Evolutionary conservation across 2,888 invertebrate species (phyloP), one percentile per base, ranked within the genome.

Genomic region (Oeneis ivallda): DNA sequence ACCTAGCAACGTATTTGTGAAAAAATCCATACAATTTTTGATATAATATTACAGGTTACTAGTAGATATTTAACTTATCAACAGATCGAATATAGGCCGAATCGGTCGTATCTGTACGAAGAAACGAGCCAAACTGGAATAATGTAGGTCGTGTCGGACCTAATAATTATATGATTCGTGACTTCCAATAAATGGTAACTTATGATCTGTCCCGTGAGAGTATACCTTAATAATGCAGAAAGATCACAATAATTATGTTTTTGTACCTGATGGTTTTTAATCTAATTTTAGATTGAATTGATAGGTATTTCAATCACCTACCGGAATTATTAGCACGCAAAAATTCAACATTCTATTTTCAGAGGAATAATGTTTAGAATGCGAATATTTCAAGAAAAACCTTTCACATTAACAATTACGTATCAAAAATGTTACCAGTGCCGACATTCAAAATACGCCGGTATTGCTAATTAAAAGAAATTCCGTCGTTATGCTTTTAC

Each of bases 381-480:
- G 34, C 56, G 47, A 34, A 58, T 60, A 54, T 60, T 67, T 67
- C 62, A 66, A 71, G 61, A 71, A 71, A 70, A 64, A 71, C 65
- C 66, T 69, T 67, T 59, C 47, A 17, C 64, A 67, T 72, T 75
- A 70, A 15, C 70, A 73, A 70, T 72, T 68, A 76, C 74, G 75
- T 69, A 79, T 79, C 69, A 74, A 78, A 76, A 83, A 85, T 81
- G 78, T 77, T 72, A 77, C 71, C 73, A 71, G 71, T 70, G 74
- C 72, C 72, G 75, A 72, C 76, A 76, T 76, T 79, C 74, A 77
- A 73, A 76, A 71, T 75, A 78, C 75, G 79, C 78, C 76, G 80
- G 79, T 79, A 76, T 76, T 75, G 79, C 79, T 86, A 89, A 89
- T 89, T 87, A 89, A 85, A 82, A 84, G 81, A 85, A 86, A 86